These are phyloP conservation scores for Oriolus oriolus DNA, from an alignment of 2,113 vertebrate species.

Conservation along the genomic window DNA sequence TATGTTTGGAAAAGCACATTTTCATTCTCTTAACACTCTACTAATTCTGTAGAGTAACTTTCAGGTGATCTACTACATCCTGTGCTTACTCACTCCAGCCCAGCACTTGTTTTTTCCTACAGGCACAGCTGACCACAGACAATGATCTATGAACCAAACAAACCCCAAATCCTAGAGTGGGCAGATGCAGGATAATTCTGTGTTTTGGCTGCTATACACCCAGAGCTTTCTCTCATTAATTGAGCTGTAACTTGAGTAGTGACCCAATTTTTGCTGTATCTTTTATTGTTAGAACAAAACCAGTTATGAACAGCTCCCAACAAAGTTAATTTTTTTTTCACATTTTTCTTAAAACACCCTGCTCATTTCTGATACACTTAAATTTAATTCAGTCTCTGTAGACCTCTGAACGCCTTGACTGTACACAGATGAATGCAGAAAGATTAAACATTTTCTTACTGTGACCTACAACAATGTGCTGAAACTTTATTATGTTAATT, in stretches of 20 bases:
- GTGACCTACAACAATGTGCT: constrained; percentile 52
- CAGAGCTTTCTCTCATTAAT: constrained; percentile 16
- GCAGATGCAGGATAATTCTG: neutral
- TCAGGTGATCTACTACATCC: neutral
- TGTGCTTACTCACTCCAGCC: neutral
- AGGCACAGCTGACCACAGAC: neutral
- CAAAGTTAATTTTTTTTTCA: constrained; percentile 46
- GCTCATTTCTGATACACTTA: constrained; percentile 17
- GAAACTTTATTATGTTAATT: constrained; percentile 65
- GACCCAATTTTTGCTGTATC: constrained; percentile 7
- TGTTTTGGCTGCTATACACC: constrained; percentile 9
- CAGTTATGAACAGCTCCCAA: constrained; percentile 9
- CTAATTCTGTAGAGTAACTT: neutral
- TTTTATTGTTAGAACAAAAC: constrained; percentile 30
- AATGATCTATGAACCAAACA: neutral
- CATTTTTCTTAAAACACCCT: constrained; percentile 18
- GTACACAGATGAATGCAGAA: constrained; percentile 52
- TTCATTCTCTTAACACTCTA: neutral
- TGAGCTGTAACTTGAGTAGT: neutral
- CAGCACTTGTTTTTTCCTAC: neutral
- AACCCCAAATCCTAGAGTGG: neutral
- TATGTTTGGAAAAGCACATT: neutral
- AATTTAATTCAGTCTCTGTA: constrained; percentile 29
- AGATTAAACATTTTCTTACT: constrained; percentile 61
- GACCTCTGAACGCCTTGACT: constrained; percentile 5